A percentile compares a stretch with the other conserved stretches of the same genome.
These are phyloP conservation scores for Channa maculata DNA, from an alignment of 2,113 vertebrate species.

Conservation along the genomic window DNA sequence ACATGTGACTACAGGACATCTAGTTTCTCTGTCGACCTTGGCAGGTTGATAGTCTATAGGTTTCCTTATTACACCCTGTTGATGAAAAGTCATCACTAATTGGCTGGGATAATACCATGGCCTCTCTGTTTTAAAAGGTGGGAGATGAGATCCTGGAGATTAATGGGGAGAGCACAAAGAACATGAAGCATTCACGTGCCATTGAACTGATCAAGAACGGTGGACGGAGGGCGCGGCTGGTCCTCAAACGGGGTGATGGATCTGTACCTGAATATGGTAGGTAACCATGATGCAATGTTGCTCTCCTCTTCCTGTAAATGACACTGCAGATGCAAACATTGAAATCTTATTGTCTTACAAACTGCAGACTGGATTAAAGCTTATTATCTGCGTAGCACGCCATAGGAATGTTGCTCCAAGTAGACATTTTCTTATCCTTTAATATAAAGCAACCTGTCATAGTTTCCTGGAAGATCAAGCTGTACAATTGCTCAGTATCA, in stretches of 20 bases:
- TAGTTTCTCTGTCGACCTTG: constrained; percentile 1
- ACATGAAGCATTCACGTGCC: constrained; percentile 98
- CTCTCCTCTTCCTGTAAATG: constrained; percentile 2
- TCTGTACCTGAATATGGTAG: constrained; percentile 99
- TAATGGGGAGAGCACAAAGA: constrained; percentile 98
- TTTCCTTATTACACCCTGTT: neutral
- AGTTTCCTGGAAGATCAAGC: constrained; percentile 5
- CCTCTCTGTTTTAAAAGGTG: constrained; percentile 81
- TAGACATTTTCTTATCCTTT: neutral
- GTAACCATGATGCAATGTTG: constrained; percentile 85
- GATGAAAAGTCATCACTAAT: neutral
- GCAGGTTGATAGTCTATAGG: neutral
- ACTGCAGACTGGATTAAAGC: neutral
- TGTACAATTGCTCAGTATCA: neutral
- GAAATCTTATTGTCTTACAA: neutral
- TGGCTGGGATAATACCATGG: constrained; percentile 4
- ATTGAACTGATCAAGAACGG: constrained; percentile 99
- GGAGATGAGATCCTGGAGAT: constrained; percentile 99
- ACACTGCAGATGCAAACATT: neutral
- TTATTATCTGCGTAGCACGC: constrained; percentile 11
- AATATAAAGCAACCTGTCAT: neutral
- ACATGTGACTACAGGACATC: neutral
- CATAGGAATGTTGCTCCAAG: neutral
- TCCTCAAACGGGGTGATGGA: constrained; percentile 97
- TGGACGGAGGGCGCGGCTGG: constrained; percentile 92